Conservation (phyloP, 2,113 vertebrate species). For the Pseudorhombus dupliciocellatus region DNA sequence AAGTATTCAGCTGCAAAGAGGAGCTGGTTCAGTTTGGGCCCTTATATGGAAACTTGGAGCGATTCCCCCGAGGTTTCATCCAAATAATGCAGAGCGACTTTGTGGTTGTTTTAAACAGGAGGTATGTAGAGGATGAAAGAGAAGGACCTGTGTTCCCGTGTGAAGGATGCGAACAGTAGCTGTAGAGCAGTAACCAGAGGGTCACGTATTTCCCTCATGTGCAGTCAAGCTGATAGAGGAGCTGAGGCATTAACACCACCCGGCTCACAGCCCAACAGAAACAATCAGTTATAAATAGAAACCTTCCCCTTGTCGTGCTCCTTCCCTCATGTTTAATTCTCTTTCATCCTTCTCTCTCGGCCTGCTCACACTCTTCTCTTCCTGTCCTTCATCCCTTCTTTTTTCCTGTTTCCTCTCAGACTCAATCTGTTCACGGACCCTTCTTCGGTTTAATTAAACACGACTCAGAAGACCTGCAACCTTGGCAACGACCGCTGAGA, state of each 20-base stretch:
- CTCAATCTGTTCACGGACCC: constrained; percentile 35
- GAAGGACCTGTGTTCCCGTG: background rate
- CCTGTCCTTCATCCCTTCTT: constrained; percentile 1
- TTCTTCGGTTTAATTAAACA: constrained; percentile 16
- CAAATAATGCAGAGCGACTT: constrained; percentile 32
- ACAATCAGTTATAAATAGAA: constrained; percentile 77
- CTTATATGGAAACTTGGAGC: constrained; percentile 75
- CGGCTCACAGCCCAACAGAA: constrained; percentile 41
- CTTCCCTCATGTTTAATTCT: constrained; percentile 14
- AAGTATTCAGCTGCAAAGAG: constrained; percentile 60
- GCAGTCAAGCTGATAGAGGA: constrained; percentile 43
- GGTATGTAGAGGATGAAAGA: background rate
- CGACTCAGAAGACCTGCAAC: constrained; percentile 33
- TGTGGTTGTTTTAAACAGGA: constrained; percentile 9
- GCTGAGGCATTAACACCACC: constrained; percentile 36
- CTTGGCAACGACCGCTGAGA: background rate
- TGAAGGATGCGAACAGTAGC: background rate
- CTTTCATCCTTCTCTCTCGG: constrained; percentile 6
- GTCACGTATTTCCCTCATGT: constrained; percentile 50
- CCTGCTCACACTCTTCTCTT: background rate
- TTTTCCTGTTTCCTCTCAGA: constrained; percentile 23
- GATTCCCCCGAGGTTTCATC: constrained; percentile 36
- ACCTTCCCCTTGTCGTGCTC: constrained; percentile 24
- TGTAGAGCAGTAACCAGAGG: constrained; percentile 34
- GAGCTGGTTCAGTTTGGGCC: constrained; percentile 52